phyloP scores from a whole-genome alignment of 2,888 invertebrate genomes.

The Oligia strigilis region DNA sequence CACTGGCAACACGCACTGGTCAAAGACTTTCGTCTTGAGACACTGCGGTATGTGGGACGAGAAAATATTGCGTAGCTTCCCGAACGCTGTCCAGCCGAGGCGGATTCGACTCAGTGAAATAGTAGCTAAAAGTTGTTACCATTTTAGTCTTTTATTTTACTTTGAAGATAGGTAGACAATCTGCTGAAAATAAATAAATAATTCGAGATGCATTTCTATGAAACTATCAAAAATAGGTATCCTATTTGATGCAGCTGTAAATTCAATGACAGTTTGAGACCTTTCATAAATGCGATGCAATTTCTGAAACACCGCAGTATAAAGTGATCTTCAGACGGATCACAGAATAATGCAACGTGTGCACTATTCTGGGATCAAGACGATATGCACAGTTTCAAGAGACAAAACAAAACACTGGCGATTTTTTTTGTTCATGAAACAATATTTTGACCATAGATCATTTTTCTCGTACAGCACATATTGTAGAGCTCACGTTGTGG shows the following conservation, averaged over 20 bases:
- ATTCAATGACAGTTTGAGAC: conserved; percentile 61
- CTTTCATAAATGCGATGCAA: conserved; percentile 53
- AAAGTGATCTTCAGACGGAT: conserved; percentile 43
- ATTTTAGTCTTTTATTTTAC: neutral
- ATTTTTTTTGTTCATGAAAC: neutral
- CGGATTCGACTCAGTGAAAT: neutral
- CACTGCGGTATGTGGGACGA: no score
- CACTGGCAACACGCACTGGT: no score
- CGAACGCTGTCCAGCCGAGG: no score
- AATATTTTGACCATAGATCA: neutral
- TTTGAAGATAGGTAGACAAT: conserved; percentile 1
- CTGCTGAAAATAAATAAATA: conserved; percentile 52
- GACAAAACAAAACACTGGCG: neutral
- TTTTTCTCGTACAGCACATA: neutral
- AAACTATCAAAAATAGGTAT: conserved; percentile 55
- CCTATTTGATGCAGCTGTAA: conserved; percentile 55
- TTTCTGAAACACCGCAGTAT: conserved; percentile 49
- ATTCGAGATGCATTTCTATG: conserved; percentile 30
- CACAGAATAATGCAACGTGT: neutral
- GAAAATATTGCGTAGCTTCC: no score
- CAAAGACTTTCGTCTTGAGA: no score
- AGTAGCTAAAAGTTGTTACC: neutral
- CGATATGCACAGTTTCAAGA: neutral
- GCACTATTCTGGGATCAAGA: neutral
- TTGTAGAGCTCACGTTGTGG: neutral